These are phyloP conservation scores for Pachycephala philippinensis DNA, from an alignment of 2,113 vertebrate species.

Conservation along the genomic window DNA sequence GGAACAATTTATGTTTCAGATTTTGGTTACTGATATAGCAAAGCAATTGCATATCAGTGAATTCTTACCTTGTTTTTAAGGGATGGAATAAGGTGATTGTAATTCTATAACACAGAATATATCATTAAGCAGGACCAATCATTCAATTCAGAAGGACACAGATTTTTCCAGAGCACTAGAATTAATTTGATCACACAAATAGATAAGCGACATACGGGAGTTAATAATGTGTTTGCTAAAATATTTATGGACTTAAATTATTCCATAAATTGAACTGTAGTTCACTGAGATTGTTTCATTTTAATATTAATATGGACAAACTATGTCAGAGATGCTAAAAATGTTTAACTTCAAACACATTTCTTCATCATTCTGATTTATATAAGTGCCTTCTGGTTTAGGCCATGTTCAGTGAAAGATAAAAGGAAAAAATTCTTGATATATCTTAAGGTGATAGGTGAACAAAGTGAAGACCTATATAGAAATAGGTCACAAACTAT, in stretches of 20 bases:
- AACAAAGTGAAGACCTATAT: background rate
- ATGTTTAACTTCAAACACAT: background rate
- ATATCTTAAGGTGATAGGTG: conserved; percentile 20
- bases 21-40: background rate
- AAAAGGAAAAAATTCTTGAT: background rate
- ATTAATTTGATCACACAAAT: background rate
- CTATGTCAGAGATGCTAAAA: background rate
- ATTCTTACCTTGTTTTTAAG: background rate
- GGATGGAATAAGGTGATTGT: background rate
- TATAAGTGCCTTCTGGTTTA: background rate
- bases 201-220: background rate
- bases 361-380: conserved; percentile 12
- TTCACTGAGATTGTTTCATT: background rate
- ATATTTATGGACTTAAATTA: conserved; percentile 37
- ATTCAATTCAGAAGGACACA: background rate
- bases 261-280: conserved; percentile 20
- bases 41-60: background rate
- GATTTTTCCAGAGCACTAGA: background rate
- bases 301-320: conserved; percentile 38
- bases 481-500: conserved; percentile 13
- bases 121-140: background rate
- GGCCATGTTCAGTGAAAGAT: background rate
- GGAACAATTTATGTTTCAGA: background rate
- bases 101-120: background rate
- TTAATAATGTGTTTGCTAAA: conserved; percentile 2